Evolutionary conservation across 2,888 invertebrate genomes (phyloP).

Genomic region (Melitaea athalia): DNA sequence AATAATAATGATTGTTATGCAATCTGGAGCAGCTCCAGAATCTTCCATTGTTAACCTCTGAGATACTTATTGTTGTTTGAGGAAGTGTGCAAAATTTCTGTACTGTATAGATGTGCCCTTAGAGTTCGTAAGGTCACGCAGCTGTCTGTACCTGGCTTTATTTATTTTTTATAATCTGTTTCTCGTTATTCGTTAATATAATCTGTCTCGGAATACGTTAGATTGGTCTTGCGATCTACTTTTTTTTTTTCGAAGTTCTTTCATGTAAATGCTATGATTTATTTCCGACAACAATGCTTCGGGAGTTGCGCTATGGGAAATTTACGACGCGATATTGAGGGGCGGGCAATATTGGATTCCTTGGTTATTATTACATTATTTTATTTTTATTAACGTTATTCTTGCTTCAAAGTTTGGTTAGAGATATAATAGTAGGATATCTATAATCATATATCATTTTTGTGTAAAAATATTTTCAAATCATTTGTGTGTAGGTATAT

Average conservation of each 20-base stretch:
- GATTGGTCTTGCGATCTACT: slow-evolving; percentile 64
- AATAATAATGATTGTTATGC: slow-evolving; percentile 68
- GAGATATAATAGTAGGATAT: not conserved
- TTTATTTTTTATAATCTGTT: slow-evolving; percentile 31
- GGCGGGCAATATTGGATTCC: slow-evolving; percentile 54
- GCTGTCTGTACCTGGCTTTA: slow-evolving; percentile 35
- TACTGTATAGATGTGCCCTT: slow-evolving; percentile 54
- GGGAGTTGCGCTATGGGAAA: slow-evolving; percentile 69
- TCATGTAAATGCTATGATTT: slow-evolving; percentile 73
- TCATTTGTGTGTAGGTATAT: not conserved
- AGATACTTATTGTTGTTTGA: slow-evolving; percentile 56
- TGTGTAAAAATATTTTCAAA: not conserved
- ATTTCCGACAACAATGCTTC: slow-evolving; percentile 75
- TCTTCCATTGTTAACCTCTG: slow-evolving; percentile 54
- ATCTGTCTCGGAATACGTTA: slow-evolving; percentile 13
- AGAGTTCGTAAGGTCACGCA: slow-evolving; percentile 47
- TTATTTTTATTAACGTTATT: slow-evolving; percentile 3
- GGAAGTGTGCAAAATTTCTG: slow-evolving; percentile 70
- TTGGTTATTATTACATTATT: slow-evolving; percentile 29
- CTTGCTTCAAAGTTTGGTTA: slow-evolving; percentile 4
- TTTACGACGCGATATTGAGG: slow-evolving; percentile 71
- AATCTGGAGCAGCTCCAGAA: slow-evolving; percentile 66
- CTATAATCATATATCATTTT: not conserved
- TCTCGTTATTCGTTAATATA: not conserved
- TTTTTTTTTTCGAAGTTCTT: slow-evolving; percentile 55